These are phyloP conservation scores for Aurelia aurita DNA, from an alignment of 30 jellyfish, hydroid and myxozoan species.

Conservation along the genomic window DNA sequence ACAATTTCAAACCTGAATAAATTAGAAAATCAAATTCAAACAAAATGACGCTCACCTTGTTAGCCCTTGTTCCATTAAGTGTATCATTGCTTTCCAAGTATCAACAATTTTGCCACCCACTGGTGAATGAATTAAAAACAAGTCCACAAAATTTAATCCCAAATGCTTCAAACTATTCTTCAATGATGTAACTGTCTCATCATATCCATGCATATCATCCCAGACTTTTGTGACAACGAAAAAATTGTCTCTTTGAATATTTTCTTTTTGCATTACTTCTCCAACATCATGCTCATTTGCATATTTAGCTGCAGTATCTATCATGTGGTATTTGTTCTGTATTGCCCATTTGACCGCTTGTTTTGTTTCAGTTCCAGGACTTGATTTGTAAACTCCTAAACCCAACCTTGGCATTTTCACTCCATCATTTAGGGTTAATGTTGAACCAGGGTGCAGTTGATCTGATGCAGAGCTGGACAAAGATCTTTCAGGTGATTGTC, in stretches of 20 bases:
- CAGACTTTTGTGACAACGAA: conserved; percentile 76
- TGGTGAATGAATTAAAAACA: conserved; percentile 74
- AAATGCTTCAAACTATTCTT: conserved; percentile 45
- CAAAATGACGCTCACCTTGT: conserved; percentile 25
- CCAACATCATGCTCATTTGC: conserved; percentile 79
- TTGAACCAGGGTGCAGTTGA: conserved; percentile 31
- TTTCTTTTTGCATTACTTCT: conserved; percentile 39
- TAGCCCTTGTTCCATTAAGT: conserved; percentile 55
- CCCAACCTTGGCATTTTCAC: conserved; percentile 63
- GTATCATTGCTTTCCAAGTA: conserved; percentile 73
- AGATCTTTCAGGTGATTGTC: too few species aligned
- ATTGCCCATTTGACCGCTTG: conserved; percentile 74
- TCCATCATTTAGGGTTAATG: conserved; percentile 50
- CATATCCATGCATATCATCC: conserved; percentile 79
- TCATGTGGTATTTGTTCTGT: conserved; percentile 46
- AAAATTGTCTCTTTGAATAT: conserved; percentile 12
- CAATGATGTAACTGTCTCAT: conserved; percentile 33
- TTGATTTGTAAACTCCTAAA: conserved; percentile 63
- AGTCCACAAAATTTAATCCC: conserved; percentile 48
- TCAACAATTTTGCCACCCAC: conserved; percentile 73
- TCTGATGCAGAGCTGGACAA: not conserved
- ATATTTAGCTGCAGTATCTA: conserved; percentile 78
- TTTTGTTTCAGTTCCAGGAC: conserved; percentile 69
- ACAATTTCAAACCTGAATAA: too few species aligned
- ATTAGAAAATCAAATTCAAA: too few species aligned